Conservation (phyloP, 2,113 vertebrate genomes). For the Oxyruncus cristatus region DNA sequence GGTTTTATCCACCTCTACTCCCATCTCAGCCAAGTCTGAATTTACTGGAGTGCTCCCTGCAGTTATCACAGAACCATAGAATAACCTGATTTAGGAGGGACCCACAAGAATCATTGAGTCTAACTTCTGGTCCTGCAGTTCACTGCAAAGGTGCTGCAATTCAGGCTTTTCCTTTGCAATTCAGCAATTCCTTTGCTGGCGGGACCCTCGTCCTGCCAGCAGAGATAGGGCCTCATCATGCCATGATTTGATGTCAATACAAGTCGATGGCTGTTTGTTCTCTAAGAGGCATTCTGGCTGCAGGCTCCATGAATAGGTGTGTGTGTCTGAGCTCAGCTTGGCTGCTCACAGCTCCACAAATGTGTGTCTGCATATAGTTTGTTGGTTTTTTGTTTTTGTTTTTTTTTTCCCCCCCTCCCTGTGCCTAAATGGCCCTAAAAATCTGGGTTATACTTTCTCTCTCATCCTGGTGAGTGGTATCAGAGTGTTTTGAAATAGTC, state of each 20-base stretch:
- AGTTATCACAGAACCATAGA: not conserved
- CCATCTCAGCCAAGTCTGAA: not conserved
- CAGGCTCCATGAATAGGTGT: not conserved
- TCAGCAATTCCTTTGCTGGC: no score
- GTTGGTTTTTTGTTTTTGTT: not conserved
- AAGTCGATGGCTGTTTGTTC: not conserved
- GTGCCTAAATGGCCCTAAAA: not conserved
- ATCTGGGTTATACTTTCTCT: not conserved
- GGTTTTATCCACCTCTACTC: not conserved
- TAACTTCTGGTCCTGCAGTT: not conserved
- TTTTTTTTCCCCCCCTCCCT: not conserved
- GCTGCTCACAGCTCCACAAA: not conserved
- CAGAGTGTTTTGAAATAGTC: not conserved
- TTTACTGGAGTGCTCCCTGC: not conserved
- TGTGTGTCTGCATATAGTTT: not conserved
- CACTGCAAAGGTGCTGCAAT: not conserved
- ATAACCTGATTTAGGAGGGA: not conserved
- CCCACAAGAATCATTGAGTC: not conserved
- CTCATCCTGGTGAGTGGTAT: not conserved
- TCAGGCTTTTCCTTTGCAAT: no score
- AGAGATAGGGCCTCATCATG: not conserved
- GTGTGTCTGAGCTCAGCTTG: not conserved
- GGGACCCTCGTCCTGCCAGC: not conserved
- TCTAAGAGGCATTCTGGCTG: not conserved
- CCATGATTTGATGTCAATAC: not conserved